These are phyloP conservation scores for Trichonephila clavipes DNA, from an alignment of 1,140 invertebrate species.

Conservation along the genomic window DNA sequence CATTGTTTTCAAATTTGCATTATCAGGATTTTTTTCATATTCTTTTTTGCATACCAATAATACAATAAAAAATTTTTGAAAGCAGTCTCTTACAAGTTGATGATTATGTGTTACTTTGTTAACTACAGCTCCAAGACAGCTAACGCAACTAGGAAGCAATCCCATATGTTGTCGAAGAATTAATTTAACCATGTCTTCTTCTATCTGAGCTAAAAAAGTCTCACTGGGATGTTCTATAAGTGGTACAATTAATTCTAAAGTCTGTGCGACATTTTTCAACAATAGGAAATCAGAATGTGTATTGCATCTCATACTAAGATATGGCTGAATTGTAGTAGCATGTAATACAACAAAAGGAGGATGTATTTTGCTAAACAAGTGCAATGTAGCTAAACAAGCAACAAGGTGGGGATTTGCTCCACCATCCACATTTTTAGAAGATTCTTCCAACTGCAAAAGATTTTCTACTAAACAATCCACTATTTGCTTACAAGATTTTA, in stretches of 20 bases:
- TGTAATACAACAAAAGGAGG: conserved; percentile 96
- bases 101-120: conserved; percentile 98
- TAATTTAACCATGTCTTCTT: conserved; percentile 97
- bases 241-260: conserved; percentile 96
- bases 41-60: conserved; percentile 82
- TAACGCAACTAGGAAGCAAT: conserved; percentile 86
- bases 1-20: conserved; percentile 81
- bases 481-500: conserved; percentile 96
- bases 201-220: conserved; percentile 95
- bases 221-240: conserved; percentile 99
- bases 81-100: conserved; percentile 95
- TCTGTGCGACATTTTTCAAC: conserved; percentile 91
- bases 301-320: conserved; percentile 95
- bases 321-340: conserved; percentile 96
- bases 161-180: conserved; percentile 91
- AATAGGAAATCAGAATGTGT: conserved; percentile 90
- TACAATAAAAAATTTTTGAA: conserved; percentile 83
- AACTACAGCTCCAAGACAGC: conserved; percentile 96
- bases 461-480: conserved; percentile 98
- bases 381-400: conserved; percentile 94
- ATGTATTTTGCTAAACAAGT: conserved; percentile 97
- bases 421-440: conserved; percentile 74
- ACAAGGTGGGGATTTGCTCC: conserved; percentile 90
- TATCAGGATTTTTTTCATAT: conserved; percentile 84
- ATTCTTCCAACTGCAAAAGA: conserved; percentile 92